These are phyloP conservation scores for Cygnus atratus DNA, from an alignment of 2,113 vertebrate genomes.

Conservation along the genomic window DNA sequence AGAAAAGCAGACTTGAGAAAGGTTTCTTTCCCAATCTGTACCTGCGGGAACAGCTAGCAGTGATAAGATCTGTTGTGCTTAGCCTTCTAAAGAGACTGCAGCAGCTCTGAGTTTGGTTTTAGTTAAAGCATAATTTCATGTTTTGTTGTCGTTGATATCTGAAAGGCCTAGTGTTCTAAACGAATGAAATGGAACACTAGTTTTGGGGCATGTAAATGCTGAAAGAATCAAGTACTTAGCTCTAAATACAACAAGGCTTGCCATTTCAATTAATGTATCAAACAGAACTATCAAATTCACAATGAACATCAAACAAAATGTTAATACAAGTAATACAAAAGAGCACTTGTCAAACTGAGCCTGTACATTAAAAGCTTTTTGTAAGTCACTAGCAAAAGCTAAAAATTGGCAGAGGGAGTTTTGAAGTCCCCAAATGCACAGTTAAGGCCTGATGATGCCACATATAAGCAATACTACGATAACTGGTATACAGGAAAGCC, in stretches of 20 bases:
- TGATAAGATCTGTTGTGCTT: neutral
- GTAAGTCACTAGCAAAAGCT: neutral
- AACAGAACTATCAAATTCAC: neutral
- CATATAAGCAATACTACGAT: neutral
- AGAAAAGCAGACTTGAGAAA: neutral
- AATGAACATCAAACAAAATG: accelerated
- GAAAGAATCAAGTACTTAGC: neutral
- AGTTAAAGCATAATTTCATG: neutral
- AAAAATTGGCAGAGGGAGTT: neutral
- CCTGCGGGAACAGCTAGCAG: neutral
- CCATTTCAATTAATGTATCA: neutral
- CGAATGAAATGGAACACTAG: neutral
- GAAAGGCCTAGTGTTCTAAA: neutral
- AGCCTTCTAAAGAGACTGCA: neutral
- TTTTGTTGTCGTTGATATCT: neutral
- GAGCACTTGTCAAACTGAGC: accelerated
- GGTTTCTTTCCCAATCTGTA: neutral
- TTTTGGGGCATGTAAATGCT: accelerated
- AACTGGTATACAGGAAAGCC: neutral
- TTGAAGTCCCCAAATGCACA: neutral
- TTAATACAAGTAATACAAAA: neutral
- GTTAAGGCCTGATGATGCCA: neutral
- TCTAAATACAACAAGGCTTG: neutral
- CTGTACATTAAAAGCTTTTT: neutral
- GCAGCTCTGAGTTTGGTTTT: neutral